These are phyloP conservation scores for Erebia ligea DNA, from an alignment of 2,888 invertebrate species.

Conservation along the genomic window DNA sequence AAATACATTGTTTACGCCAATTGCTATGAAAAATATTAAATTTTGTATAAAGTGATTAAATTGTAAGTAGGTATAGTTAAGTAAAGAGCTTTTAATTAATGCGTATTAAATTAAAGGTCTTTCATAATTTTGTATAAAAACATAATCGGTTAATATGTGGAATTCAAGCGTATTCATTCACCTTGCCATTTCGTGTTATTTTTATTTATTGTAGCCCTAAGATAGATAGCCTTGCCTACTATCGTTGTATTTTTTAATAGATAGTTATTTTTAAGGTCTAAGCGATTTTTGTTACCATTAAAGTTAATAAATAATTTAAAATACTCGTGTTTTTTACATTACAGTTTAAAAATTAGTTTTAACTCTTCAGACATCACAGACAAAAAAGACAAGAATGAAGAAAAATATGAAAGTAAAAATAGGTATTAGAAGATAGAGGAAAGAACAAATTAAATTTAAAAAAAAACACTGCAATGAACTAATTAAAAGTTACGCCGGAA, in stretches of 20 bases:
- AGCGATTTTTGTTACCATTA: slow-evolving; percentile 60
- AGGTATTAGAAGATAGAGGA: neutral
- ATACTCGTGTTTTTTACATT: neutral
- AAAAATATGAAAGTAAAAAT: no score
- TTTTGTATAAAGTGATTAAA: neutral
- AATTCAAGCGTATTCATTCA: slow-evolving; percentile 20
- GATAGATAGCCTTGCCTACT: slow-evolving; percentile 42
- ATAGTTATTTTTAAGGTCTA: slow-evolving; percentile 42
- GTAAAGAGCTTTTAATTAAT: neutral
- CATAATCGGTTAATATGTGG: neutral
- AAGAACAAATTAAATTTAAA: neutral
- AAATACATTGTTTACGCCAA: neutral
- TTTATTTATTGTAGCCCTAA: slow-evolving; percentile 69
- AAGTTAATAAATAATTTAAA: slow-evolving; percentile 44
- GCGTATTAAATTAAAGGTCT: neutral
- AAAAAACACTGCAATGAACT: neutral
- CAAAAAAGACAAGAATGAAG: no score
- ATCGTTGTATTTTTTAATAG: slow-evolving; percentile 41
- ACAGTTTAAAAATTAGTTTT: neutral
- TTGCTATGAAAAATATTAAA: neutral
- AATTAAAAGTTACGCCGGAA: no score
- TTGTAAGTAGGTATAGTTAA: neutral
- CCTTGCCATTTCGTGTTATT: slow-evolving; percentile 53
- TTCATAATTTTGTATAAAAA: slow-evolving; percentile 9
- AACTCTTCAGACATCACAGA: no score